These are phyloP conservation scores for Abramis brama DNA, from an alignment of 2,113 vertebrate genomes.

Conservation along the genomic window DNA sequence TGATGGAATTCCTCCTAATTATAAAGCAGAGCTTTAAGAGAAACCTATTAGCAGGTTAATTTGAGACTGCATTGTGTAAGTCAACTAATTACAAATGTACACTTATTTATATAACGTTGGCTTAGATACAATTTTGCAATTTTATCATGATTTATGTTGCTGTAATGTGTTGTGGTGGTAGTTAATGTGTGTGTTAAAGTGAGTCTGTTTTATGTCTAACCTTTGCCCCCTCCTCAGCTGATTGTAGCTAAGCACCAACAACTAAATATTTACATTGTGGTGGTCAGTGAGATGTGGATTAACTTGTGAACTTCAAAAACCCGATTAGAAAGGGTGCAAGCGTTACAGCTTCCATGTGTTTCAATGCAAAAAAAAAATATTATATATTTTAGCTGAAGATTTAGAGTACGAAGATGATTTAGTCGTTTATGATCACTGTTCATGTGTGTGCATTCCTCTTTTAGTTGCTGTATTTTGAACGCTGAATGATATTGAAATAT, in stretches of 20 bases:
- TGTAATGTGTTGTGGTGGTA: not conserved
- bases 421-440: not conserved
- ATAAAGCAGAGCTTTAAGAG: not conserved
- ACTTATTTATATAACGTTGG: constrained; percentile 27
- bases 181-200: constrained; percentile 45
- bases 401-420: not conserved
- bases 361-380: not conserved
- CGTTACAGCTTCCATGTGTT: not conserved
- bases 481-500: not conserved
- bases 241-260: constrained; percentile 54
- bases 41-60: not conserved
- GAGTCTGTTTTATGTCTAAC: constrained; percentile 56
- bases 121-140: not conserved
- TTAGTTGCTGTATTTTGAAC: not conserved
- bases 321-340: not conserved
- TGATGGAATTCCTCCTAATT: constrained; percentile 25
- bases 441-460: not conserved
- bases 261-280: constrained; percentile 66
- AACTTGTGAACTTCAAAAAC: constrained; percentile 36
- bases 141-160: constrained; percentile 24
- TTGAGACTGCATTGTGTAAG: not conserved
- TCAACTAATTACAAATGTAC: not conserved
- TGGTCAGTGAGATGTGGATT: constrained; percentile 39
- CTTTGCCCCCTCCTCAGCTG: constrained; percentile 48
- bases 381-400: not conserved